phyloP scores from a whole-genome alignment of 2,888 invertebrate genomes.

The Cinara cedri region DNA sequence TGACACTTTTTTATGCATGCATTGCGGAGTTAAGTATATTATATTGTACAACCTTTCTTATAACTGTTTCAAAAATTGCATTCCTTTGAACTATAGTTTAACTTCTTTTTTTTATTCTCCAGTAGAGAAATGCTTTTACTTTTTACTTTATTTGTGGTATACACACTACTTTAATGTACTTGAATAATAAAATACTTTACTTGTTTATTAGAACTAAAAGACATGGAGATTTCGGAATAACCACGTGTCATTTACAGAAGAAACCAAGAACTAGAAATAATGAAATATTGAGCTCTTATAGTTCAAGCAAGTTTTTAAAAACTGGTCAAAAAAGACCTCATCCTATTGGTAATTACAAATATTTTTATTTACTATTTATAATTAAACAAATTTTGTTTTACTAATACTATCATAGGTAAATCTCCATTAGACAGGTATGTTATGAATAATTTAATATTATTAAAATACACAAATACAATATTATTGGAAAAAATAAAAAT shows the following conservation, averaged over 20 bases:
- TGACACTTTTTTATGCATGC: too few species aligned
- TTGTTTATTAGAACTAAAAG: slow-evolving; percentile 33
- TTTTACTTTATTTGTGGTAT: too few species aligned
- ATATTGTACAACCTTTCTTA: too few species aligned
- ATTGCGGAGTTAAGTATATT: too few species aligned
- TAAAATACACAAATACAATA: not conserved
- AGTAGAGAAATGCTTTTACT: too few species aligned
- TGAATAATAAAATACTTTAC: not conserved
- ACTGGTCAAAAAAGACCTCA: slow-evolving; percentile 41
- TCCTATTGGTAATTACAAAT: slow-evolving; percentile 19
- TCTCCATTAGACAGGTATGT: too few species aligned
- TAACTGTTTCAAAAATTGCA: too few species aligned
- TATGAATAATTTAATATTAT: not conserved
- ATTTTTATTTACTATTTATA: not conserved
- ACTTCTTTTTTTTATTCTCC: too few species aligned
- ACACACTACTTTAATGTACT: too few species aligned
- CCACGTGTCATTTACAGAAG: not conserved
- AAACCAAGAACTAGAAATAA: slow-evolving; percentile 39
- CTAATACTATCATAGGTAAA: not conserved
- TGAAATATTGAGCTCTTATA: slow-evolving; percentile 48
- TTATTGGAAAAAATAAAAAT: too few species aligned
- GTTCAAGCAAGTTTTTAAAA: slow-evolving; percentile 44
- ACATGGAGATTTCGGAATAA: slow-evolving; percentile 34
- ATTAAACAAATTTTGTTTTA: not conserved
- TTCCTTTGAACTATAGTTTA: too few species aligned